Base-by-base conservation (phyloP, 1,140 invertebrate genomes). In the Gryllus bimaculatus region DNA sequence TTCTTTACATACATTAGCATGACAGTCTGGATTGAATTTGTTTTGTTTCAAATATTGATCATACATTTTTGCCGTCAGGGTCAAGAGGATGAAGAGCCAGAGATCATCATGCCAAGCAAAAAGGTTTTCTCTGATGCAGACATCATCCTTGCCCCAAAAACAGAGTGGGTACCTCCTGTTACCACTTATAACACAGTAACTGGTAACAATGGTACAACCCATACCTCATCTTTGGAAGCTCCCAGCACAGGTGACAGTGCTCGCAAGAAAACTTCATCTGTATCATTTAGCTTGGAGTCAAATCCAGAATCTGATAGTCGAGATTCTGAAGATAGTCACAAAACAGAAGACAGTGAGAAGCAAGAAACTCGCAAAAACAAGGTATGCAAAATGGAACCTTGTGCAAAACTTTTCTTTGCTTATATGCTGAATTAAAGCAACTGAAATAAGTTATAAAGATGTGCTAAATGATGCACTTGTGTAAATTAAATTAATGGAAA, bases 101-200 rank as follows among this genome's bases (percentile, higher is more conserved):
- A 49, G 21, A 39, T 79, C 1, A 54, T 79, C 48, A 48, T 74
- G 18, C 73, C 20, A 12, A 77, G 18, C n/a, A 79, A 79, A 47
- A 79, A 79, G 75, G 75, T 79, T 80, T 94, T 94, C 85, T 94
- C 93, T 81, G 94, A 95, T 85, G 93, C 93, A 75, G 93, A 95
- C 85, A 94, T 95, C 83, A 92, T 95, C 74, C 87, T 94, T 81
- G 93, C 92, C 21, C 91, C 92, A 74, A 80, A 81, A 21, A 81
- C 80, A 21, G 93, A 94, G 80, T 95, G 93, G 92, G 92, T 94
- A 76, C 93, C 94, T 79, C 93, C 93, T 49, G 74, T 75, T 21
- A 47, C 78, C n/a, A 12, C 66, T 7, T 18, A 73, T 8, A 85
- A 87, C 47, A 86, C 75, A 83, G 82, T 78, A 84, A 81, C 84